Evolutionary conservation across 1,140 invertebrate genomes (phyloP), one percentile per base, ranked within the genome.

Genomic region (Thaumetopoea pityocampa): DNA sequence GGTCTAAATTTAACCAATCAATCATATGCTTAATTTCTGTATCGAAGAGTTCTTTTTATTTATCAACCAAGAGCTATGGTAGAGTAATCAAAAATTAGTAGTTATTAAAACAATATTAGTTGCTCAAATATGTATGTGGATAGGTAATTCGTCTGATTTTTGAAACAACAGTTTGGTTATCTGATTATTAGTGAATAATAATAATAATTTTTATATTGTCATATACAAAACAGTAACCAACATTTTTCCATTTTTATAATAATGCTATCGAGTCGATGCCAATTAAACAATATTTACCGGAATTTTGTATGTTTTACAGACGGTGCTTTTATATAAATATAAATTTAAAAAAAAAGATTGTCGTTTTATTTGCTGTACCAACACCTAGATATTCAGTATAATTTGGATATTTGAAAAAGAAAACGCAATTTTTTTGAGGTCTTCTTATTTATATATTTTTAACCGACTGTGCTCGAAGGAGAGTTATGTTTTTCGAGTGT

Each of bases 231-330:
- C 53, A 53, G 56, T 60, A 59, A 50, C 32, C 35, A 36, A 51
- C 53, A 60, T 61, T 69, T 78, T 78, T 77, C 51, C 66, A 79
- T 64, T 78, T 78, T 77, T 78, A 65, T 76, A 81, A 65, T 55
- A 36, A 68, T 46, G 65, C 68, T 69, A 58, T 67, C 30, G 64
- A 74, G 59, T 67, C 30, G 64, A 74, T 69, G 67, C 69, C 74
- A 82, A 76, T 74, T n/a, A 61, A 67, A 69, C 48, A 40, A 51
- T 63, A 77, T 78, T 67, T 71, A 82, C 67, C 66, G 46, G 58
- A 68, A 72, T 70, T 80, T 82, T 80, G 76, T 78, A 74, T 74
- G 71, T 77, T 80, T 82, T 82, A 82, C 73, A 72, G 76, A 80
- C 63, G 74, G 73, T 82, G 78, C 76, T 82, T 82, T 60, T 81